These are phyloP conservation scores for Ellobius talpinus DNA, from an alignment of 2,113 vertebrate species.

Conservation along the genomic window DNA sequence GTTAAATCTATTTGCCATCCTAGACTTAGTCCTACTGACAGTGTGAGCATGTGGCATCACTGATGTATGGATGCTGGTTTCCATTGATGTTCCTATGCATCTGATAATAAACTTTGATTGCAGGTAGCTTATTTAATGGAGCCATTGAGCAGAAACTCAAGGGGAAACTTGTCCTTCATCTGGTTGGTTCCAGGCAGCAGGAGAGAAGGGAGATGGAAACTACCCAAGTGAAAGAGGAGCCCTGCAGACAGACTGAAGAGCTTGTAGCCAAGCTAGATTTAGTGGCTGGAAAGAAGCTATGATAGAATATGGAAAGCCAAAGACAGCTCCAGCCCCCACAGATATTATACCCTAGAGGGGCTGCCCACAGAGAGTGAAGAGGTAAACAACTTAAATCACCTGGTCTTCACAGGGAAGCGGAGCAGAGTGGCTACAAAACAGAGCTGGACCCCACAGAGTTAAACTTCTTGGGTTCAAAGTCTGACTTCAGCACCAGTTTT, in stretches of 20 bases:
- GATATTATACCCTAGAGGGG: conserved; percentile 73
- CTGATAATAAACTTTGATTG: conserved; percentile 76
- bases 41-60: background rate
- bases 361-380: conserved; percentile 77
- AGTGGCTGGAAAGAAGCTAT: conserved; percentile 48
- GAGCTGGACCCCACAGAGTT: background rate
- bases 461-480: background rate
- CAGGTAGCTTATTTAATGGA: conserved; percentile 89
- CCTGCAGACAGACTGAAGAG: conserved; percentile 59
- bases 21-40: conserved; percentile 6
- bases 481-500: conserved; percentile 34
- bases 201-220: conserved; percentile 61
- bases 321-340: conserved; percentile 57
- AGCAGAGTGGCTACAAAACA: conserved; percentile 36
- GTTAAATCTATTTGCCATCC: conserved; percentile 34
- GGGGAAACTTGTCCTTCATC: conserved; percentile 65
- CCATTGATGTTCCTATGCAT: conserved; percentile 31
- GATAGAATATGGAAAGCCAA: conserved; percentile 60
- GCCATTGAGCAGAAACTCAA: conserved; percentile 80
- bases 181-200: conserved; percentile 73
- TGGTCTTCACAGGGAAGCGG: conserved; percentile 12
- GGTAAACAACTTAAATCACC: conserved; percentile 80
- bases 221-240: conserved; percentile 66
- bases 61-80: conserved; percentile 27
- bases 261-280: conserved; percentile 49